Evolutionary conservation across 1,140 invertebrate species (phyloP), one percentile per base, ranked within the genome.

Genomic region (Zaprionus tsacasi): DNA sequence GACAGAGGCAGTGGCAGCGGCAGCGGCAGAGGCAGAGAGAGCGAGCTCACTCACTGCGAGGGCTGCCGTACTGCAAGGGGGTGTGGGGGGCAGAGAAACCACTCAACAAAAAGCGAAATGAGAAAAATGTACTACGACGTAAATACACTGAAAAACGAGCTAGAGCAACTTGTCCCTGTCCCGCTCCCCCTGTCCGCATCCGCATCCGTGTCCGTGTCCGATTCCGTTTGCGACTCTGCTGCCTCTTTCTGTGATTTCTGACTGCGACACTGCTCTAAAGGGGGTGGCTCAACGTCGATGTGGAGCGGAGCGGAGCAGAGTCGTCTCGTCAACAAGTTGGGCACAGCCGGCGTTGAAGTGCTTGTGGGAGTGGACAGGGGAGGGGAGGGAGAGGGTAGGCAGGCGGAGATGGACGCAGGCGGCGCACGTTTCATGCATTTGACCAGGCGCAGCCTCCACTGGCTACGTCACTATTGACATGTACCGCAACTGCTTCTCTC

Each of bases 31-130:
- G 27, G 27, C 27, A 30, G 27, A 30, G 27, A 45, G 40, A 15
- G 40, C 7, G 40, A 45, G 40, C 52, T 52, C 45, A 66, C 64
- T 40, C 57, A 60, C 63, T 73, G 73, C 56, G 70, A 70, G 59
- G 64, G 67, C 68, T 50, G 69, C 56, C 58, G 87, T 73, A 82
- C 72, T 76, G 36, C 17, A 17, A 12, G 27, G n/a, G 30, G 33
- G 1, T 36, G 8, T 13, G 33, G 11, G 72, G 67, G 65, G 66
- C 60, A 69, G 61, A 68, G 69, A 89, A 89, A 85, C 72, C 85
- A 89, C 85, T 89, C 85, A 78, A 89, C 77, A 79, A 90, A 86
- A 89, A 89, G 86, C 81, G 85, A 89, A 89, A 89, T 89, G 86
- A 89, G 85, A 77, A 89, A 88, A 88, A 83, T 88, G 78, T 83